Conservation (phyloP, 2,888 invertebrate genomes). For the Trichopria drosophilae region DNA sequence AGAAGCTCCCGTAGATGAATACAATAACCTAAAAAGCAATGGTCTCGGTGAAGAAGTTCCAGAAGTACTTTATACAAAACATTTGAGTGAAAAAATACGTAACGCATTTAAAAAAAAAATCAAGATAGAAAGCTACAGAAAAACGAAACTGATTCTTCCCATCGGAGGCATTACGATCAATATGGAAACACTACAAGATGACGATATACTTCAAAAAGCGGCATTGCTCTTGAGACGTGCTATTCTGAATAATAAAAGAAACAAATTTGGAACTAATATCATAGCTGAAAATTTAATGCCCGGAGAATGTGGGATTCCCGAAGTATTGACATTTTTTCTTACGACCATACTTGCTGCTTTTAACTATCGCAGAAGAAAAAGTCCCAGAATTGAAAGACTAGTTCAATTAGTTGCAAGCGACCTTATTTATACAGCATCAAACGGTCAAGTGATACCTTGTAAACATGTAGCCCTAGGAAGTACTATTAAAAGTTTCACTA, state of each 20-base stretch:
- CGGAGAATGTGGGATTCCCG: constrained; percentile 2
- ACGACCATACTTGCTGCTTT: constrained; percentile 9
- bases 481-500: too few species aligned
- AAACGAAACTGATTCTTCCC: constrained; percentile 2
- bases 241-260: constrained; percentile 3
- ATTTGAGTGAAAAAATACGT: constrained; percentile 1
- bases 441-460: background rate
- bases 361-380: constrained; percentile 8
- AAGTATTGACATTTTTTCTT: constrained; percentile 1
- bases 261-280: constrained; percentile 6
- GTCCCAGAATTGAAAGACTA: constrained; percentile 3
- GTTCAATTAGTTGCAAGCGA: constrained; percentile 5
- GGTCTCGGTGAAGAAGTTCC: constrained; percentile 6
- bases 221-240: background rate
- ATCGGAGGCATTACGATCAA: background rate
- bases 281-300: constrained; percentile 7
- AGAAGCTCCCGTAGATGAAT: too few species aligned
- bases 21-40: too few species aligned
- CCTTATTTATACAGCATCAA: constrained; percentile 8
- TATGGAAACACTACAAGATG: too few species aligned
- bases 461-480: background rate
- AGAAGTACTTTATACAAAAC: constrained; percentile 5
- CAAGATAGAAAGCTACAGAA: constrained; percentile 1
- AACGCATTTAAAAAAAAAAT: constrained; percentile 8
- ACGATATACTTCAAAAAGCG: background rate